Evolutionary conservation across 2,113 vertebrate species (phyloP).

Genomic region (Heloderma charlesbogerti): DNA sequence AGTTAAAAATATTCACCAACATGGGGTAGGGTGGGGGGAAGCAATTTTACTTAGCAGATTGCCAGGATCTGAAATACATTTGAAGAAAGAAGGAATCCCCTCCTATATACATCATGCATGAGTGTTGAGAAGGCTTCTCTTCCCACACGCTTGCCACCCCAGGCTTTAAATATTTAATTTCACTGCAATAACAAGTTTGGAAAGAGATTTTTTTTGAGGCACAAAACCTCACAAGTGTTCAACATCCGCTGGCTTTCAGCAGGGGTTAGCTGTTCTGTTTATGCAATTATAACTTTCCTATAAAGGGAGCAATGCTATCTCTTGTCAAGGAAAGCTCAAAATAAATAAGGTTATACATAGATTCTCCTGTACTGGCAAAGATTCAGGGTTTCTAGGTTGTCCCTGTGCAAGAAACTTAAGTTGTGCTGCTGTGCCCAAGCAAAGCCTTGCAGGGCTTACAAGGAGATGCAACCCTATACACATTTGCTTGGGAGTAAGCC

Average conservation of each 20-base stretch:
- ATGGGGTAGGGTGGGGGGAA: slow-evolving; percentile 5
- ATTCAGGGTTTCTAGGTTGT: not conserved
- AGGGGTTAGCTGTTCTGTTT: slow-evolving; percentile 7
- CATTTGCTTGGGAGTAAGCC: not conserved
- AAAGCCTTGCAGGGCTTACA: not conserved
- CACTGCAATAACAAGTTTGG: slow-evolving; percentile 29
- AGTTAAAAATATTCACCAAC: slow-evolving; percentile 38
- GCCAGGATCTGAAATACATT: slow-evolving; percentile 41
- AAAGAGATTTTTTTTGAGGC: slow-evolving; percentile 8
- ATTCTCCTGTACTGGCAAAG: not conserved
- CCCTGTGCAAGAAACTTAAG: not conserved
- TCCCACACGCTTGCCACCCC: not conserved
- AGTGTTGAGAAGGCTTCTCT: slow-evolving; percentile 21
- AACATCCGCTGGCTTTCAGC: slow-evolving; percentile 18
- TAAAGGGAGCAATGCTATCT: slow-evolving; percentile 9
- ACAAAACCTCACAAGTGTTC: slow-evolving; percentile 16
- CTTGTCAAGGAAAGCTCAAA: slow-evolving; percentile 14
- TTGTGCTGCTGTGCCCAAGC: not conserved
- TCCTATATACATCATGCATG: slow-evolving; percentile 16
- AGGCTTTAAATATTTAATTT: slow-evolving; percentile 40
- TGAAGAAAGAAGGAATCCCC: slow-evolving; percentile 27
- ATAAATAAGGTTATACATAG: slow-evolving; percentile 9
- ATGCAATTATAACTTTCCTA: slow-evolving; percentile 29
- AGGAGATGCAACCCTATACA: not conserved
- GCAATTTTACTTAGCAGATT: slow-evolving; percentile 15